Conservation (phyloP, 2,797 vertebrate genomes). For the Anabas testudineus region DNA sequence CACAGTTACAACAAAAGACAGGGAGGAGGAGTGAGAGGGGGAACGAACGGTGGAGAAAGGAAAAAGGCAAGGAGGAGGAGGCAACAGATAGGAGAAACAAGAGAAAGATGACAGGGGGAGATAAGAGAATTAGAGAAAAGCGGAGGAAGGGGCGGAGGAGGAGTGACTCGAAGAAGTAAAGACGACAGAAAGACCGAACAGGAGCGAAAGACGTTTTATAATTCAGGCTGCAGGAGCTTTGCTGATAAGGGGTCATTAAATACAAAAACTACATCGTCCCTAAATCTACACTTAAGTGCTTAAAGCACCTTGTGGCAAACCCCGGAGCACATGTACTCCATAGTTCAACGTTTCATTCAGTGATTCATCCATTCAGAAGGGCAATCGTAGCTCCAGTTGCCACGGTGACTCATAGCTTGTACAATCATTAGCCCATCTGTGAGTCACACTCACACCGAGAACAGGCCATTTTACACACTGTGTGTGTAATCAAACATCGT, state of each 20-base stretch:
- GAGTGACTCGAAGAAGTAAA: conserved; percentile 26
- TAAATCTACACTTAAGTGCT: conserved; percentile 28
- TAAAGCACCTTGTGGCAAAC: conserved; percentile 17
- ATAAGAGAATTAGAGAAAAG: conserved; percentile 42
- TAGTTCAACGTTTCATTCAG: conserved; percentile 56
- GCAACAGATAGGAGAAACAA: conserved; percentile 60
- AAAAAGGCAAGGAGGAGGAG: conserved; percentile 58
- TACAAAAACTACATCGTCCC: conserved; percentile 6
- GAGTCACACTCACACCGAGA: conserved; percentile 48
- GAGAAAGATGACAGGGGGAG: conserved; percentile 60
- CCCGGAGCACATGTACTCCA: conserved; percentile 13
- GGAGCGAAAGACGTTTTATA: conserved; percentile 17
- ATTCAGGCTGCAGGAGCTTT: not conserved
- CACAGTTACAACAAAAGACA: conserved; percentile 66
- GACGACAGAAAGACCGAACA: conserved; percentile 9
- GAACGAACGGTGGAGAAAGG: conserved; percentile 43
- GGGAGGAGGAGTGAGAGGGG: conserved; percentile 60
- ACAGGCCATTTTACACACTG: conserved; percentile 44
- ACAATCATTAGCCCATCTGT: conserved; percentile 62
- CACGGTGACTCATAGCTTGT: conserved; percentile 67
- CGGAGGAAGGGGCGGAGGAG: conserved; percentile 27
- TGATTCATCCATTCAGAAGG: conserved; percentile 53
- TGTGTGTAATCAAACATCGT: conserved; percentile 45
- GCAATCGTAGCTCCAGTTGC: conserved; percentile 50
- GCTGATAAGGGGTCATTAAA: conserved; percentile 26